Conservation (phyloP, 64 coral and sea anemone genomes). For the Porites australiensis region DNA sequence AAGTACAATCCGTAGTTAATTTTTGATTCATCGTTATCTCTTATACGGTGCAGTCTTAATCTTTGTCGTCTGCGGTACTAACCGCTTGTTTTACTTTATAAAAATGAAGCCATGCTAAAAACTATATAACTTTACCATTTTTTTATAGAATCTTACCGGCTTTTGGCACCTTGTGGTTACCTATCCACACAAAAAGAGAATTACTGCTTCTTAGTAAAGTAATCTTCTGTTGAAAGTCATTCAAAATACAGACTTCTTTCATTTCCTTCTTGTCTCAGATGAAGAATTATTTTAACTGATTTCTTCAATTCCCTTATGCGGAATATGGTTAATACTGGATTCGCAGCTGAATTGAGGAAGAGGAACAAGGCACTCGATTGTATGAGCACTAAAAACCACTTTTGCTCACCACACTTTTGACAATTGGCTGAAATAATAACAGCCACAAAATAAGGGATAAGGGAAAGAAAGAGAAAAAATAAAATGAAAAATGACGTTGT, state of each 20-base stretch:
- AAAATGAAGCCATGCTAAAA: too few relatives aligned
- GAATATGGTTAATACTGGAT: background rate
- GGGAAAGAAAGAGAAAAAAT: slow-evolving; percentile 5
- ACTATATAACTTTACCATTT: too few relatives aligned
- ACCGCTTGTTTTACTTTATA: too few relatives aligned
- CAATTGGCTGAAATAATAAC: background rate
- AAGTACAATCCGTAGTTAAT: too few relatives aligned
- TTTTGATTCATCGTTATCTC: too few relatives aligned
- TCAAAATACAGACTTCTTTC: background rate
- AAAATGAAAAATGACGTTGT: slow-evolving; percentile 22
- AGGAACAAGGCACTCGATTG: background rate
- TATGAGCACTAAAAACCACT: background rate
- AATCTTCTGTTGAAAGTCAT: background rate
- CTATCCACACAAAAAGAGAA: too few relatives aligned
- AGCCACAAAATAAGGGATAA: slow-evolving; percentile 9
- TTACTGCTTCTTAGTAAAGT: background rate
- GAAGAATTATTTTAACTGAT: background rate
- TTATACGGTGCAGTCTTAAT: too few relatives aligned
- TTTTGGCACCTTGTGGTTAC: too few relatives aligned
- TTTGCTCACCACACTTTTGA: background rate
- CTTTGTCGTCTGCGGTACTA: too few relatives aligned
- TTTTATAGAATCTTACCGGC: too few relatives aligned
- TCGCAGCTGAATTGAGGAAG: background rate
- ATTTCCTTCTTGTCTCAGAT: background rate
- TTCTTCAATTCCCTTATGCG: background rate